These are phyloP conservation scores for Tineola bisselliella DNA, from an alignment of 2,888 invertebrate genomes.

Conservation along the genomic window DNA sequence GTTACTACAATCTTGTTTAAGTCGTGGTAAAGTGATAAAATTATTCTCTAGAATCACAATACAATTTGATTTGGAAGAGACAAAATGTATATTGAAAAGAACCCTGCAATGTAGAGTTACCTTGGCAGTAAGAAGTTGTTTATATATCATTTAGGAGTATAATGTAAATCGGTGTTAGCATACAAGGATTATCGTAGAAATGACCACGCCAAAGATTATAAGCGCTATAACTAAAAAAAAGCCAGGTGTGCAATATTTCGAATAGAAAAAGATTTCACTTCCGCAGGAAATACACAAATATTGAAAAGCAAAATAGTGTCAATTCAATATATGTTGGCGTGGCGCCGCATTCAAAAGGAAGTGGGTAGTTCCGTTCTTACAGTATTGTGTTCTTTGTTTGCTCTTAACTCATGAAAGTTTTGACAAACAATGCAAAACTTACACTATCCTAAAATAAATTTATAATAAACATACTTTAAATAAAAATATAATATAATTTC, in stretches of 20 bases:
- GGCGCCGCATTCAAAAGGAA: background rate
- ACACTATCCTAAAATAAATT: background rate
- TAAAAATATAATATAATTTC: background rate
- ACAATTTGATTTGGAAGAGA: too few relatives aligned
- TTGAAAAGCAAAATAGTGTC: slow-evolving; percentile 7
- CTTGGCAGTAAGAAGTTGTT: too few relatives aligned
- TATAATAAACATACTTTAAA: background rate
- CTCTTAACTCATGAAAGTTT: background rate
- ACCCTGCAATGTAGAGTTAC: too few relatives aligned
- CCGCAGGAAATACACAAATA: slow-evolving; percentile 1
- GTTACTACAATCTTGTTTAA: background rate
- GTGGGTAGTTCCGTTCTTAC: background rate
- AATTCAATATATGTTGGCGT: background rate
- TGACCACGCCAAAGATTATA: background rate
- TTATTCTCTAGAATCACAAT: too few relatives aligned
- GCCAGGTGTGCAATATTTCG: background rate
- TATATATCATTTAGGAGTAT: too few relatives aligned
- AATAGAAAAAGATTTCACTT: background rate
- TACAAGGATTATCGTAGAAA: background rate
- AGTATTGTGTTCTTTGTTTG: background rate
- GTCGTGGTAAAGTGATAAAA: background rate
- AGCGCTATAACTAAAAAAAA: background rate
- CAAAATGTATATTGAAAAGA: too few relatives aligned
- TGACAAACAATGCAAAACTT: background rate
- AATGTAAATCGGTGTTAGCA: too few relatives aligned